Evolutionary conservation across 1,140 invertebrate species (phyloP), one percentile per base, ranked within the genome.

Genomic region (Antheraea pernyi): DNA sequence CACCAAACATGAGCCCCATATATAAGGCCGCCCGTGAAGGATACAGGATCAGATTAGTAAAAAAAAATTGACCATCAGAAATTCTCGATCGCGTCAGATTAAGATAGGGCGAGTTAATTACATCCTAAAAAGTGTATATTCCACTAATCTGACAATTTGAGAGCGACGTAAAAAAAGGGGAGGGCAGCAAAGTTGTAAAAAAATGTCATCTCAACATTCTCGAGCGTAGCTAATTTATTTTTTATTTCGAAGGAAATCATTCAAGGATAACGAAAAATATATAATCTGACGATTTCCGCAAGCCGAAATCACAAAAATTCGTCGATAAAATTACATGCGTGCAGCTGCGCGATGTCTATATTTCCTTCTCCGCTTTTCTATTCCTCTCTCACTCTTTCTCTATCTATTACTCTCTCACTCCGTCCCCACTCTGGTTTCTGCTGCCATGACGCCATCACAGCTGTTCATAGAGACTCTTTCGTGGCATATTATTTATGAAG

Each of bases 101-200:
- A 59, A 59, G 53, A 0, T 9, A 59, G 11, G 53, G 0, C 11
- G 53, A 59, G 53, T 59, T 59, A 59, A 59, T 59, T 11, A 59
- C 53, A 7, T 59, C 53, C n/a, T 13, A 59, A 59, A 59, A 13
- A 59, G 7, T 13, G 53, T 59, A 13, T 10, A 59, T 59, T 59
- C 53, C 53, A 59, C 53, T 59, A 59, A 59, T 59, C 53, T 59
- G 53, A 59, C 53, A 59, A 59, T 59, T 59, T 59, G 53, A 59
- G 10, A 59, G 53, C 3, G 53, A 59, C 53, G 53, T 59, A 59
- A 59, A 59, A 0, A 59, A 59, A 59, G 53, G 53, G 11, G 53
- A 19, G 60, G 60, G 18, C 60, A 19, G 4, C 18, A 62, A 62
- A 62, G 60, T 62, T 19, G 60, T 62, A 62, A 62, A 30, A 62